Percentiles rank a stretch among this genome's conserved stretches.
These are phyloP conservation scores for Phaetusa simplex DNA, from an alignment of 2,113 vertebrate genomes.

Conservation along the genomic window DNA sequence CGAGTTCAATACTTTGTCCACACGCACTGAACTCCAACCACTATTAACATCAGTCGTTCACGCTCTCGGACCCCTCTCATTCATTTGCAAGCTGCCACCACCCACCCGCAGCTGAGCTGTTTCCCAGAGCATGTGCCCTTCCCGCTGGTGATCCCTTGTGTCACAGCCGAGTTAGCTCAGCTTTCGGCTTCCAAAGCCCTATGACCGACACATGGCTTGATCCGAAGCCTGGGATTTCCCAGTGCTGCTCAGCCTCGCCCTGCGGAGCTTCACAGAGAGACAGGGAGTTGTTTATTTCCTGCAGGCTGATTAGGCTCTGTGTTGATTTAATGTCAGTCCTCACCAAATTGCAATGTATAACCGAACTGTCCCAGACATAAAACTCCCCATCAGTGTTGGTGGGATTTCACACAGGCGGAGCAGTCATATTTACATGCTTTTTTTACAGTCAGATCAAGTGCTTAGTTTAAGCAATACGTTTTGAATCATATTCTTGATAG, in stretches of 20 bases:
- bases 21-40: neutral
- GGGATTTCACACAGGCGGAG: neutral
- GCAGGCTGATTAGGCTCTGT: neutral
- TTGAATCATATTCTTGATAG: neutral
- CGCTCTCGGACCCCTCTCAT: neutral
- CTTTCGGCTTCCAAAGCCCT: neutral
- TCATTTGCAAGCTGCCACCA: neutral
- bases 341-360: neutral
- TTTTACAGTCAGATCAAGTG: neutral
- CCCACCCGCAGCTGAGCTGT: neutral
- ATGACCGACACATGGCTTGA: neutral
- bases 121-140: neutral
- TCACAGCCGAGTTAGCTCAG: neutral
- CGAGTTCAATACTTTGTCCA: neutral
- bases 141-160: neutral
- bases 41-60: neutral
- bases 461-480: neutral
- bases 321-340: neutral
- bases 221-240: constrained; percentile 2
- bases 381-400: neutral
- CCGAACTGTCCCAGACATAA: neutral
- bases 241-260: neutral
- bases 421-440: neutral
- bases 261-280: neutral
- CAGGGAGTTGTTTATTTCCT: neutral